Percentiles rank a stretch among this genome's conserved stretches.
Conservation (phyloP, 2,888 invertebrate species). For the Cactoblastis cactorum region DNA sequence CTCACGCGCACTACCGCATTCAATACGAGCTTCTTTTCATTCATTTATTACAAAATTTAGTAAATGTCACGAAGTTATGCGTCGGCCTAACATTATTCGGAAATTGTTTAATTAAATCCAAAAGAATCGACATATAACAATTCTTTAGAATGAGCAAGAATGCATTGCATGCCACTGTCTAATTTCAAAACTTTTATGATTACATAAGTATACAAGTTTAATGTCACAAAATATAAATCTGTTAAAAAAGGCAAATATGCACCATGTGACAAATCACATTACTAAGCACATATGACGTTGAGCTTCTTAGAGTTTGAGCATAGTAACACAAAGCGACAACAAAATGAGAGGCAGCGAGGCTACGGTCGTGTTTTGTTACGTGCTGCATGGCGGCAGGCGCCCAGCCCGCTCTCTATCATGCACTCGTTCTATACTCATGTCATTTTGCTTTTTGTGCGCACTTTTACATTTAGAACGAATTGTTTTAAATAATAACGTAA, state of each 20-base stretch:
- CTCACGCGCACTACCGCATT: constrained; percentile 35
- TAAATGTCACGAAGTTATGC: constrained; percentile 20
- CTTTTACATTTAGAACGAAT: neutral
- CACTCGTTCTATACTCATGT: neutral
- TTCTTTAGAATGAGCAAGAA: constrained; percentile 3
- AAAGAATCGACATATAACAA: constrained; percentile 4
- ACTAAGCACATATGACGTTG: neutral
- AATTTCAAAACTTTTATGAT: neutral
- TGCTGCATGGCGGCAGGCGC: constrained; percentile 3
- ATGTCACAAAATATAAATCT: neutral
- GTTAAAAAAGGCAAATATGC: neutral
- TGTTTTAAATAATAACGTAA: neutral
- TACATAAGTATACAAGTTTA: neutral
- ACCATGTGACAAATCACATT: neutral
- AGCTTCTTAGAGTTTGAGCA: neutral
- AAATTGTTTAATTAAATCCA: constrained; percentile 2
- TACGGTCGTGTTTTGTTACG: constrained; percentile 11
- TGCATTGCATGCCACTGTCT: constrained; percentile 13
- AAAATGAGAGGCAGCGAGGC: neutral
- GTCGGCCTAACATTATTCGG: constrained; percentile 26
- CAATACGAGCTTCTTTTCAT: constrained; percentile 39
- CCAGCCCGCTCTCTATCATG: constrained; percentile 1
- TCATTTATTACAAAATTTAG: constrained; percentile 12
- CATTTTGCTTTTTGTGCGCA: neutral
- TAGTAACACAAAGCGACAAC: too few species aligned